Evolutionary conservation across 2,797 vertebrate genomes (phyloP), one percentile per base, ranked within the genome.

Genomic region (Halcyon chelicuti): DNA sequence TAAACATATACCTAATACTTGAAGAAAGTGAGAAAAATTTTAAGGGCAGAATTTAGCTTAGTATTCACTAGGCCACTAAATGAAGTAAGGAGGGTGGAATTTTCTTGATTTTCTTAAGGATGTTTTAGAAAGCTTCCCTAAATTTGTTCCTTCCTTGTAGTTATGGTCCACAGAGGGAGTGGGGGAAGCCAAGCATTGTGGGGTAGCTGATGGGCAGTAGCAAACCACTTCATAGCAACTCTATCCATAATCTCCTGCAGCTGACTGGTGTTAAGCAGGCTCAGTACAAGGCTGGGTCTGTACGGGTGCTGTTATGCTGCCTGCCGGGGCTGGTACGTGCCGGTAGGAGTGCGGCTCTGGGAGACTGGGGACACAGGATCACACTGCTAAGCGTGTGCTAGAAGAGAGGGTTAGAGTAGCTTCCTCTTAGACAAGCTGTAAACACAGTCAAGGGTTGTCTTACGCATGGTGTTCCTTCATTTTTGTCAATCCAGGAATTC

Each of bases 341-440:
- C 11, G 28, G 1, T 10, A 2, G 51, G 39, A 70, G 74, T 42
- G 16, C 66, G 42, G 1, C 42, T 29, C 35, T 6, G 31, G 85
- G 33, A 4, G 11, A 11, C 5, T 1, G 22, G 25, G 26, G 40
- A 5, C 0, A 4, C 15, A 4, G 63, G 11, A 2, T 40, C 13
- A 0, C 13, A 54, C 61, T 35, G 31, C 2, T 5, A 25, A 29
- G 35, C 0, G 15, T 26, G n/a, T 14, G 37, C 15, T 10, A 12
- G 75, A 49, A 44, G 40, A 26, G 25, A 39, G 29, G 75, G 70
- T 31, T 31, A 10, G 29, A 44, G 58, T 8, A 62, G n/a, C 39
- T 78, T 72, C 54, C 58, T 81, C 58, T 42, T 7, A 55, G 67
- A 15, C 14, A 15, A 39, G 18, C 26, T 49, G 49, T 57, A 37